These are phyloP conservation scores for Ophion ventricosus DNA, from an alignment of 2,888 invertebrate species.

Conservation along the genomic window DNA sequence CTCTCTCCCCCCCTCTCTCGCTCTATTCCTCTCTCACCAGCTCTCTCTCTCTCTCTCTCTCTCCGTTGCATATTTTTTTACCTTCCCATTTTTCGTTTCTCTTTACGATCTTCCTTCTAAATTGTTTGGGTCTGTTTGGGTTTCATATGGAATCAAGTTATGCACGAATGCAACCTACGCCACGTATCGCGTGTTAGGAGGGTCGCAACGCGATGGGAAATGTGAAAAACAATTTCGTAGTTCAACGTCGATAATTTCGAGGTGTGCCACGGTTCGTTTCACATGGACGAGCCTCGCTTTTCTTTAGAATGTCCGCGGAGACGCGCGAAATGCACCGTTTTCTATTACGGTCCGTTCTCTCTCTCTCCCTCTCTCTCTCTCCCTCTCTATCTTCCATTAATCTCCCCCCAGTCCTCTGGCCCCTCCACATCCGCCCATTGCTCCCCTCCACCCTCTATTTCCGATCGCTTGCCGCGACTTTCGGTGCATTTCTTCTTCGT, in stretches of 20 bases:
- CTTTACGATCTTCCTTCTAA: too few species aligned
- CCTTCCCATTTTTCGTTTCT: too few species aligned
- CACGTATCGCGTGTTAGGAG: too few species aligned
- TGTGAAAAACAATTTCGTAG: slow-evolving; percentile 39
- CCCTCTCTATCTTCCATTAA: slow-evolving; percentile 15
- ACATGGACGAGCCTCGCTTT: slow-evolving; percentile 75
- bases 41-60: too few species aligned
- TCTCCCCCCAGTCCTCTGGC: not conserved
- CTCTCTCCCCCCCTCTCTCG: too few species aligned
- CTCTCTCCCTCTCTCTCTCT: slow-evolving; percentile 27
- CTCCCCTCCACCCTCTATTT: not conserved
- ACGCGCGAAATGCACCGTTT: slow-evolving; percentile 60
- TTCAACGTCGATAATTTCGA: slow-evolving; percentile 71
- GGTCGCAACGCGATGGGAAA: too few species aligned
- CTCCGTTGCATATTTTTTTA: too few species aligned
- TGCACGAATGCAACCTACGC: too few species aligned
- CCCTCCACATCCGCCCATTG: not conserved
- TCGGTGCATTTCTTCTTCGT: slow-evolving; percentile 51
- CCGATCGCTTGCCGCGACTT: too few species aligned
- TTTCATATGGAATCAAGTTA: too few species aligned
- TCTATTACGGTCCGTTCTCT: slow-evolving; percentile 34
- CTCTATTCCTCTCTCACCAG: too few species aligned
- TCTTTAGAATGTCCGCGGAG: slow-evolving; percentile 70
- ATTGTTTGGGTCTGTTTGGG: too few species aligned
- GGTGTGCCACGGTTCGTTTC: slow-evolving; percentile 74